Percentiles rank a stretch among this genome's conserved stretches.
These are phyloP conservation scores for Spheniscus mendiculus DNA, from an alignment of 2,113 vertebrate species.

Conservation along the genomic window DNA sequence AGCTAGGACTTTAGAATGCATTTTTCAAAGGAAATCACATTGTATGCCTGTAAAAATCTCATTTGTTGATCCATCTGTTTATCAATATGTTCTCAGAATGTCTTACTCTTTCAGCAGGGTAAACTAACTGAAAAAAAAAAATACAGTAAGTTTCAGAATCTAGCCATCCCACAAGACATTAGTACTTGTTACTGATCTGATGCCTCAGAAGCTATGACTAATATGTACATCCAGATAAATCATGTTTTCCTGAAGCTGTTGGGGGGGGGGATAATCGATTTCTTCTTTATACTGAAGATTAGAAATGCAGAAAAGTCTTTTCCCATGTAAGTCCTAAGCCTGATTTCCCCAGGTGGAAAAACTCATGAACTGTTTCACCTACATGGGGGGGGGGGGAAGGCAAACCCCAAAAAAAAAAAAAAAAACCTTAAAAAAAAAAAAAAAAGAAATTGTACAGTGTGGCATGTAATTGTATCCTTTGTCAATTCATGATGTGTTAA, in stretches of 20 bases:
- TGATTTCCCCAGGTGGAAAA: neutral
- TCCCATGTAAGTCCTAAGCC: neutral
- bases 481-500: neutral
- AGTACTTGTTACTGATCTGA: neutral
- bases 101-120: neutral
- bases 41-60: neutral
- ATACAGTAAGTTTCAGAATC: neutral
- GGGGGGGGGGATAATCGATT: fast-evolving
- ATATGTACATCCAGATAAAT: neutral
- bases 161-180: neutral
- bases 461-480: neutral
- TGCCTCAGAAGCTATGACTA: neutral
- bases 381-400: fast-evolving
- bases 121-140: neutral
- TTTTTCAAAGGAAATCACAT: neutral
- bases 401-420: too few species aligned
- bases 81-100: neutral
- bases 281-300: neutral
- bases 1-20: neutral
- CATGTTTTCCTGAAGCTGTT: neutral
- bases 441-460: neutral
- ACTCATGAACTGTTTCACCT: neutral
- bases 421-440: neutral
- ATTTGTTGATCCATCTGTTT: neutral
- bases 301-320: neutral